A percentile compares a stretch with the other conserved stretches of the same genome.
phyloP scores from a whole-genome alignment of 2,797 vertebrate species.

The Tapera naevia region DNA sequence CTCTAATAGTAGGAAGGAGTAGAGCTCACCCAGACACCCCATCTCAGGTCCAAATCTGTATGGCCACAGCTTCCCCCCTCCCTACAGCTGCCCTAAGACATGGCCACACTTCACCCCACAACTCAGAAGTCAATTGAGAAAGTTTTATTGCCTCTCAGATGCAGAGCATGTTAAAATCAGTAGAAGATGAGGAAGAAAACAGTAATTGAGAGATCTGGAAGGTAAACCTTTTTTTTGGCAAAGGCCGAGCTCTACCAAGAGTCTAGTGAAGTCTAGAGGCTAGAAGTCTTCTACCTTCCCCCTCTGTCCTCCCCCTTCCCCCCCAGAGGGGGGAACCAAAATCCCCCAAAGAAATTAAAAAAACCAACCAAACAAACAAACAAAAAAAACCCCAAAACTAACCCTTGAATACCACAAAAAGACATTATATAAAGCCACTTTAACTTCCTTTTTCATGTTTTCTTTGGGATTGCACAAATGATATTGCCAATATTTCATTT shows the following conservation, averaged over 20 bases:
- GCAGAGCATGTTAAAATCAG: neutral
- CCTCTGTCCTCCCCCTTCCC: too few relatives aligned
- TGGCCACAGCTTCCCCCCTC: neutral
- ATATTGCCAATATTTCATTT: neutral
- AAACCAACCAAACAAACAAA: too few relatives aligned
- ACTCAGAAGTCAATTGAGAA: neutral
- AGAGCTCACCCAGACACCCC: neutral
- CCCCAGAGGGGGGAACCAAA: too few relatives aligned
- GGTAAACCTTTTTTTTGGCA: neutral
- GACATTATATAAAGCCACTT: neutral
- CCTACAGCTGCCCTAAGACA: too few relatives aligned
- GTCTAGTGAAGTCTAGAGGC: too few relatives aligned
- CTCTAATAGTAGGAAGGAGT: neutral
- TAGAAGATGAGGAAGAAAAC: neutral
- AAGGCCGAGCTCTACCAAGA: neutral
- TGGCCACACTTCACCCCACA: fast-evolving
- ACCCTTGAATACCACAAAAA: neutral
- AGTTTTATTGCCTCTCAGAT: neutral
- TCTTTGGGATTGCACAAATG: neutral
- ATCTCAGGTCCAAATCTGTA: neutral
- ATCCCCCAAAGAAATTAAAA: too few relatives aligned
- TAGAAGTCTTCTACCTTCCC: neutral
- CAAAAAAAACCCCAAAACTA: too few relatives aligned
- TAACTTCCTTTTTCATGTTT: neutral
- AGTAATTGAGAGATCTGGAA: neutral